A percentile compares a stretch with the other conserved stretches of the same genome.
These are phyloP conservation scores for Carapus acus DNA, from an alignment of 2,797 vertebrate genomes.

Conservation along the genomic window DNA sequence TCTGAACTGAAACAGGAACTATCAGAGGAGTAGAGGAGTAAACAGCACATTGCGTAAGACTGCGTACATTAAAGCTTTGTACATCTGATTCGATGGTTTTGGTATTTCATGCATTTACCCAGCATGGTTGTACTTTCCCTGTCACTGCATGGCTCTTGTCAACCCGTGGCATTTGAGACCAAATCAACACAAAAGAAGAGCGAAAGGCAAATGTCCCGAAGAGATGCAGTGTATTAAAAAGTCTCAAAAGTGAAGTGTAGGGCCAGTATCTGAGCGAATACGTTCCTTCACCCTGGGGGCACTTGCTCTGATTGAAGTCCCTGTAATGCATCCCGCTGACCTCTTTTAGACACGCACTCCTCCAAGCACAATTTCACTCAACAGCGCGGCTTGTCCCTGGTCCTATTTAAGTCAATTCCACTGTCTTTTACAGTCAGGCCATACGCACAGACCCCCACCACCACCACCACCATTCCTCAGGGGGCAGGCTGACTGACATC, in stretches of 20 bases:
- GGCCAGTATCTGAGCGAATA: neutral
- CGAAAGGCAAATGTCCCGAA: conserved; percentile 1
- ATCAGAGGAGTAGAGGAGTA: too few relatives aligned
- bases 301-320: conserved; percentile 11
- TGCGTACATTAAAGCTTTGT: too few relatives aligned
- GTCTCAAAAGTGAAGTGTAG: conserved; percentile 19
- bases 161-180: neutral
- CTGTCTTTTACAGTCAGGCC: conserved; percentile 37
- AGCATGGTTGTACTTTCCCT: too few relatives aligned
- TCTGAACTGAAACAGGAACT: neutral
- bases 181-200: neutral
- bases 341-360: conserved; percentile 6
- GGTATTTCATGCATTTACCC: too few relatives aligned
- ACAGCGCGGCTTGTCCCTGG: conserved; percentile 12
- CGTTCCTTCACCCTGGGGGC: conserved; percentile 1
- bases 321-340: conserved; percentile 11
- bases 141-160: neutral
- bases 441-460: conserved; percentile 23
- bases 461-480: conserved; percentile 21
- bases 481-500: conserved; percentile 39
- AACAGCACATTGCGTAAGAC: conserved; percentile 2
- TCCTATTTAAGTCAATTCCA: conserved; percentile 24
- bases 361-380: conserved; percentile 24
- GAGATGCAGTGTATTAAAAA: conserved; percentile 5
- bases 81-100: too few relatives aligned